A percentile compares a stretch with the other conserved stretches of the same genome.
phyloP scores from a whole-genome alignment of 2,797 vertebrate genomes.

The Sus cebifrons region DNA sequence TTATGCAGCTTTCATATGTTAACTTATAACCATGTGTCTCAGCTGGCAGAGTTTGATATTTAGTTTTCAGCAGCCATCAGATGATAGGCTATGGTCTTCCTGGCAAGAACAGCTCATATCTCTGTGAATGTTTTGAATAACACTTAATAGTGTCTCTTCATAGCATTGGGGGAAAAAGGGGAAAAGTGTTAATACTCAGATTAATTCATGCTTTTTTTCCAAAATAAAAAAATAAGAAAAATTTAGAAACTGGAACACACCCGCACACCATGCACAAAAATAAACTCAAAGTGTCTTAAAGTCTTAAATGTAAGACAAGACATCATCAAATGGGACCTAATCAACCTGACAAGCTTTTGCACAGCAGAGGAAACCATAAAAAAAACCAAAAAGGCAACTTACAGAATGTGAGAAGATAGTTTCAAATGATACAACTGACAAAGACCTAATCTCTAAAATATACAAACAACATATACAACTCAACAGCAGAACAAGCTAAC shows the following conservation, averaged over 20 bases:
- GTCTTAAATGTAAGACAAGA: too few species aligned
- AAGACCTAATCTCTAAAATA: too few species aligned
- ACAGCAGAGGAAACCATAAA: too few species aligned
- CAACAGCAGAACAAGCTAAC: too few species aligned
- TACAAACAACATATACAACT: too few species aligned
- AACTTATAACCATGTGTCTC: neutral
- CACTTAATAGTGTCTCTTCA: slow-evolving; percentile 38
- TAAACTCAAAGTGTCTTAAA: too few species aligned
- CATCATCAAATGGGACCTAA: too few species aligned
- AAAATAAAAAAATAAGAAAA: slow-evolving; percentile 38
- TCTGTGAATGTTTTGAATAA: slow-evolving; percentile 35
- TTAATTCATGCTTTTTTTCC: neutral
- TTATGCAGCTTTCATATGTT: neutral
- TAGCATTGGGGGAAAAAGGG: neutral
- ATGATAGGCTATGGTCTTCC: neutral
- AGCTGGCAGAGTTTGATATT: neutral
- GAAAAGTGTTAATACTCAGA: neutral
- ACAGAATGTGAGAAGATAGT: too few species aligned
- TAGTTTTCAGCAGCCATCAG: slow-evolving; percentile 24
- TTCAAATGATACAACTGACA: too few species aligned
- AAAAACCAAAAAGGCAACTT: too few species aligned
- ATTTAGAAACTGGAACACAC: neutral
- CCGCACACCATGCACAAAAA: too few species aligned
- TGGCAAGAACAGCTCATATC: neutral
- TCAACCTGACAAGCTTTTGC: too few species aligned